Evolutionary conservation across 2,888 invertebrate genomes (phyloP).

Genomic region (Ptilodon capucinus): DNA sequence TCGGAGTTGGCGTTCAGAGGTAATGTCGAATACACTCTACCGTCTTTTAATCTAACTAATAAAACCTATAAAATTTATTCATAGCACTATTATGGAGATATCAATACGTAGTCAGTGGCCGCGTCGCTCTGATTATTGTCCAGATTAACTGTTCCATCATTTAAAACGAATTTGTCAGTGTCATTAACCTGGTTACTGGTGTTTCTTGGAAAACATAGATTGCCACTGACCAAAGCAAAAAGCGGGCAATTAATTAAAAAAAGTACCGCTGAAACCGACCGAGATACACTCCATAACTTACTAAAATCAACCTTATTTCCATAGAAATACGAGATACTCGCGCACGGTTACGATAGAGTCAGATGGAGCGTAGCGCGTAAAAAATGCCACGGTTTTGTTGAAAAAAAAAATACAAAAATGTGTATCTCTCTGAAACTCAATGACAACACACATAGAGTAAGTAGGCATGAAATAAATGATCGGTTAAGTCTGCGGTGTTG

Average conservation of each 20-base stretch:
- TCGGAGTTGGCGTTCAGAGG: too few species aligned
- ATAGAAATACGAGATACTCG: not conserved
- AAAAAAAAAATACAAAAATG: constrained; percentile 12
- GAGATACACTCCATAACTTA: constrained; percentile 7
- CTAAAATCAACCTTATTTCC: constrained; percentile 18
- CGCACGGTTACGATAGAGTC: constrained; percentile 4
- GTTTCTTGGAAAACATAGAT: constrained; percentile 61
- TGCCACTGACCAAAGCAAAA: constrained; percentile 56
- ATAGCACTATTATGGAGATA: not conserved
- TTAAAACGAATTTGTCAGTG: constrained; percentile 37
- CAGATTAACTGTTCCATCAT: constrained; percentile 36
- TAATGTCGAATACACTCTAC: too few species aligned
- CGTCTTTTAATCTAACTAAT: not conserved
- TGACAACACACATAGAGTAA: constrained; percentile 20
- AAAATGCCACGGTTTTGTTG: not conserved
- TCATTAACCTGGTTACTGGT: constrained; percentile 60
- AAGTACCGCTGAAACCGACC: constrained; percentile 49
- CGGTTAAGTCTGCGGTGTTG: constrained; percentile 18
- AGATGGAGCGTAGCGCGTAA: constrained; percentile 34
- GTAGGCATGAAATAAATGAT: constrained; percentile 18
- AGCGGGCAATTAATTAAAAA: constrained; percentile 68
- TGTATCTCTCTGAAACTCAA: constrained; percentile 13
- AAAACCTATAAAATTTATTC: not conserved
- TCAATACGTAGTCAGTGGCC: constrained; percentile 14
- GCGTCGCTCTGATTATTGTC: constrained; percentile 26